Evolutionary conservation across 2,888 invertebrate genomes (phyloP), one percentile per base, ranked within the genome.

Genomic region (Aspidiotus destructor): DNA sequence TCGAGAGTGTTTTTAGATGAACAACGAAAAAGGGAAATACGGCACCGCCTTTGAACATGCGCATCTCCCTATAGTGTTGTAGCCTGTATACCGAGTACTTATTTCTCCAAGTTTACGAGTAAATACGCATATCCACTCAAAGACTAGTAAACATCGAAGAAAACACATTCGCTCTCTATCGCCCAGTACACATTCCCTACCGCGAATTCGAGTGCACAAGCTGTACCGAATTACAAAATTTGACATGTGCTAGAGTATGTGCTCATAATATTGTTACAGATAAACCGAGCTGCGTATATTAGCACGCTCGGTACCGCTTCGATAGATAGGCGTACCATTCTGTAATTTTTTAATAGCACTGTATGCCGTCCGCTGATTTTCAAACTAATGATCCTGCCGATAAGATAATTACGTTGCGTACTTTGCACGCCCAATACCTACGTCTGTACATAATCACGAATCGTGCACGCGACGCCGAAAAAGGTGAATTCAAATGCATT

Each of bases 401-500:
- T 58, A 58, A 58, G 58, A 58, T 58, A 58, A 58, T 58, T 58
- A 58, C 58, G 16, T 13, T 10, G 16, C 10, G 58, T 16, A 48
- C 48, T 48, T 48, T 48, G 48, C 48, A 48, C 48, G 48, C 48
- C 48, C n/a, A n/a, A 48, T 13, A 48, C 16, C 53, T 40, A 54
- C 28, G 28, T 28, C 28, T 28, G 28, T 5, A 28, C 40, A 41
- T 44, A 65, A 65, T 65, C 65, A 65, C 65, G 53, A 64, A 65
- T 61, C 41, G 41, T n/a, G 65, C 65, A 65, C 65, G 65, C 65
- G 65, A 65, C 65, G 55, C 58, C 16, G 58, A 58, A 17, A 58
- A 58, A 58, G 11, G 58, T 28, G 13, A 17, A 13, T 13, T 40
- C 16, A 28, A 58, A 28, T 40, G 13, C 15, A 54, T 9, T 54